Base-by-base conservation (phyloP, 2,888 invertebrate species). In the Leptopilina syphax region DNA sequence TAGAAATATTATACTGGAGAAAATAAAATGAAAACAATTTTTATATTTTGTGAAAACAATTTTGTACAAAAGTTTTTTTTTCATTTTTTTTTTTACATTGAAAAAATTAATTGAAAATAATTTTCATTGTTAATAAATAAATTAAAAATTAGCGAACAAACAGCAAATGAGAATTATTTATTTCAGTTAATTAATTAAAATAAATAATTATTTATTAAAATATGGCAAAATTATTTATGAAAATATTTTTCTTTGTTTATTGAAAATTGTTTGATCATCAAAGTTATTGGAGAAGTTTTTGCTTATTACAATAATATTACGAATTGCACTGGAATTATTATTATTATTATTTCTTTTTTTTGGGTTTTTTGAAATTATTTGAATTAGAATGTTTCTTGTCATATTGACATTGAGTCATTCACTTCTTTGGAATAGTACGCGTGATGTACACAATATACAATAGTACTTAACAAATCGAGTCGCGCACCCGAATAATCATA, bases 401-500 rank as follows among this genome's bases (percentile, higher is more conserved):
- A 73, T n/a, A 1, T 57, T 54, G 57, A 57, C 57, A 41, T 57
- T 57, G 34, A 41, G 41, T 73, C 41, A 60, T 57, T 73, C n/a
- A 57, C 57, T 73, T 73, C 34, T 73, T 41, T 57, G 73, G 34
- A 73, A 73, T 34, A 60, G 57, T 73, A 73, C 54, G 73, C 73
- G 57, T 57, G 57, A 57, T 60, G 57, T 73, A 57, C 57, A 57
- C n/a, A 73, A 73, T 70, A 70, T 70, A 70, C 73, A 73, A 73
- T 73, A 57, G 57, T 60, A 73, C 41, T 73, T 60, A 73, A 73
- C 73, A 18, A 73, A 73, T 73, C 70, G 54, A 73, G 70, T 73
- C 54, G 54, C 34, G 57, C 70, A 73, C 34, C 54, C 70, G 73
- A 86, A 85, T 87, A 86, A 86, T 87, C 83, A 86, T 88, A 88